Evolutionary conservation across 2,797 vertebrate species (phyloP).

Genomic region (Rhinatrema bivittatum): DNA sequence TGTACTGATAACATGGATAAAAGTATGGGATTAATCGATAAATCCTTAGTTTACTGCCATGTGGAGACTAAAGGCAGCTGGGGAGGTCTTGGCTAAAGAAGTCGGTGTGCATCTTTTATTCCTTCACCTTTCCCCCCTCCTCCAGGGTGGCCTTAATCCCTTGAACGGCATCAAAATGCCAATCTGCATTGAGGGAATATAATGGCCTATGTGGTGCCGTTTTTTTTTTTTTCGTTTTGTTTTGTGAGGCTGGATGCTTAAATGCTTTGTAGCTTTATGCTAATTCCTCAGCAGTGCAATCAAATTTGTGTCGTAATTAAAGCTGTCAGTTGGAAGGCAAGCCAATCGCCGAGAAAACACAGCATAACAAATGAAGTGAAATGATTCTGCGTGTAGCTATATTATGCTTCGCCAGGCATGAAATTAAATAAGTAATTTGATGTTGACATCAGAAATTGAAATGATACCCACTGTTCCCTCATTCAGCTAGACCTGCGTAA

Average conservation of each 20-base stretch:
- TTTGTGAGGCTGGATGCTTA: slow-evolving; percentile 46
- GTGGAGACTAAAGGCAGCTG: too few relatives aligned
- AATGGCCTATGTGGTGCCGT: slow-evolving; percentile 15
- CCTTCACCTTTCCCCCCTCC: slow-evolving; percentile 4
- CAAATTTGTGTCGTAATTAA: slow-evolving; percentile 94
- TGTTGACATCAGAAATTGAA: slow-evolving; percentile 97
- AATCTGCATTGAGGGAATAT: slow-evolving; percentile 1
- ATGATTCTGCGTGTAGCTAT: slow-evolving; percentile 87
- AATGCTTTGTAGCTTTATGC: slow-evolving; percentile 73
- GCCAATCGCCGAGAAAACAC: slow-evolving; percentile 80
- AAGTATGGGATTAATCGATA: too few relatives aligned
- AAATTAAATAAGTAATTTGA: slow-evolving; percentile 99
- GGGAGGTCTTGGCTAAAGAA: too few relatives aligned
- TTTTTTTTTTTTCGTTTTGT: slow-evolving; percentile 10
- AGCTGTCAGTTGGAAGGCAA: slow-evolving; percentile 88
- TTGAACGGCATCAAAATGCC: background rate
- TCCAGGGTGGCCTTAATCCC: background rate
- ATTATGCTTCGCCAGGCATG: slow-evolving; percentile 91
- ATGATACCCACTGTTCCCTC: slow-evolving; percentile 86
- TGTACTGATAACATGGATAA: too few relatives aligned
- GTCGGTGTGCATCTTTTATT: slow-evolving; percentile 1
- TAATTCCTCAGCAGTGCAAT: slow-evolving; percentile 79
- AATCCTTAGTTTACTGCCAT: too few relatives aligned
- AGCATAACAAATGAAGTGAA: slow-evolving; percentile 88
- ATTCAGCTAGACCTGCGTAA: slow-evolving; percentile 70